phyloP scores from a whole-genome alignment of 2,113 vertebrate species.

The Lutjanus erythropterus region DNA sequence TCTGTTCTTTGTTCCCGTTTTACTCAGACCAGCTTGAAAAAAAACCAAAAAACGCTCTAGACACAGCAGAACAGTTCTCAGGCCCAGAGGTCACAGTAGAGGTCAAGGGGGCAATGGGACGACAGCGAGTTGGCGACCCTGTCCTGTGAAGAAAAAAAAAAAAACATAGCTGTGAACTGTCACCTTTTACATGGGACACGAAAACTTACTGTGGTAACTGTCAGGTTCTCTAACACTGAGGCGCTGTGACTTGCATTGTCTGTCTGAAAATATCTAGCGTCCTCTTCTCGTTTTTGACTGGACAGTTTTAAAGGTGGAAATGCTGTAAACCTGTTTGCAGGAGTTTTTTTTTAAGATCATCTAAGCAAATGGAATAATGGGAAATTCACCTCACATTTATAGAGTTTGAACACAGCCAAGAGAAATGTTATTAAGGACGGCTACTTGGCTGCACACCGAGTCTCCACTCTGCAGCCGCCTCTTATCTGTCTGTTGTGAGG shows the following conservation, averaged over 20 bases:
- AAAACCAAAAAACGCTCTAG: conserved; percentile 16
- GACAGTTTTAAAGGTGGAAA: not conserved
- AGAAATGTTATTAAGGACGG: not conserved
- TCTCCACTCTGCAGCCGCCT: not conserved
- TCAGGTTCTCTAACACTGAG: not conserved
- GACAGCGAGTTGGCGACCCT: not conserved
- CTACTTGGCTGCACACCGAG: not conserved
- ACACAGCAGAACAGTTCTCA: not conserved
- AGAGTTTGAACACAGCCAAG: not conserved
- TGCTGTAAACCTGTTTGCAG: too few relatives aligned
- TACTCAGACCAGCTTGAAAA: not conserved
- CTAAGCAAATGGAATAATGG: not conserved
- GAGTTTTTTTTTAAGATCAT: not conserved
- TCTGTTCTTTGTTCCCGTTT: conserved; percentile 14
- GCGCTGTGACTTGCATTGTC: not conserved
- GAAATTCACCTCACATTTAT: too few relatives aligned
- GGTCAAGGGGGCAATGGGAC: conserved; percentile 14
- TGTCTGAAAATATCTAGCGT: not conserved
- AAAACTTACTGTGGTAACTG: not conserved
- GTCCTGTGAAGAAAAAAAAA: conserved; percentile 6
- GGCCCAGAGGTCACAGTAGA: conserved; percentile 36
- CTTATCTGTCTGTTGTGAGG: not conserved
- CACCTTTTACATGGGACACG: not conserved
- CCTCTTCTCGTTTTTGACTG: not conserved
- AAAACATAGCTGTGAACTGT: not conserved